Evolutionary conservation across 2,888 invertebrate species (phyloP).

Genomic region (Abscondita cerata): DNA sequence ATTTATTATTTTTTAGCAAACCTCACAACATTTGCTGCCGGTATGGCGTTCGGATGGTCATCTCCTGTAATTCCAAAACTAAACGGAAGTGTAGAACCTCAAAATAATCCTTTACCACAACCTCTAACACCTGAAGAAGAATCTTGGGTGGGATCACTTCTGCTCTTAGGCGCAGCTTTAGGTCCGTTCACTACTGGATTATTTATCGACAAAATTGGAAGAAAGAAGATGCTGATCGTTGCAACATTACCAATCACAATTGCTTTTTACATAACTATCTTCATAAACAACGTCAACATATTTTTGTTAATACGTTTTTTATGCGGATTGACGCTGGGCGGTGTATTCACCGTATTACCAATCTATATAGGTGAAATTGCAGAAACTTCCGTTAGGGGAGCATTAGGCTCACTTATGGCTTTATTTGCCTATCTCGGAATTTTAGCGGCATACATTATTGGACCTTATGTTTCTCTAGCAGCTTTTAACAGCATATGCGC

Average conservation of each 20-base stretch:
- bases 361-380: constrained; percentile 90
- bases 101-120: constrained; percentile 45
- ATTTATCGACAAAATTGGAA: constrained; percentile 70
- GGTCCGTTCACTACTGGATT: constrained; percentile 78
- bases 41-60: constrained; percentile 62
- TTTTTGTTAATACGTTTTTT: constrained; percentile 58
- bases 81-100: constrained; percentile 37
- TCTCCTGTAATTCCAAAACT: constrained; percentile 55
- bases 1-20: constrained; percentile 47
- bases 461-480: constrained; percentile 73
- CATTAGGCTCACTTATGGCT: constrained; percentile 82
- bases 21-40: constrained; percentile 59
- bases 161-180: constrained; percentile 61
- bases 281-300: constrained; percentile 42
- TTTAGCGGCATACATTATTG: constrained; percentile 73
- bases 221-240: constrained; percentile 72
- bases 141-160: constrained; percentile 64
- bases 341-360: constrained; percentile 76
- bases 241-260: constrained; percentile 70
- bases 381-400: constrained; percentile 80
- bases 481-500: constrained; percentile 72
- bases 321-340: constrained; percentile 71
- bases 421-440: constrained; percentile 75
- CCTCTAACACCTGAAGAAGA: constrained; percentile 54
- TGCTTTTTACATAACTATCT: constrained; percentile 66